phyloP scores from a whole-genome alignment of 2,797 vertebrate species.

The Megaceryle alcyon region DNA sequence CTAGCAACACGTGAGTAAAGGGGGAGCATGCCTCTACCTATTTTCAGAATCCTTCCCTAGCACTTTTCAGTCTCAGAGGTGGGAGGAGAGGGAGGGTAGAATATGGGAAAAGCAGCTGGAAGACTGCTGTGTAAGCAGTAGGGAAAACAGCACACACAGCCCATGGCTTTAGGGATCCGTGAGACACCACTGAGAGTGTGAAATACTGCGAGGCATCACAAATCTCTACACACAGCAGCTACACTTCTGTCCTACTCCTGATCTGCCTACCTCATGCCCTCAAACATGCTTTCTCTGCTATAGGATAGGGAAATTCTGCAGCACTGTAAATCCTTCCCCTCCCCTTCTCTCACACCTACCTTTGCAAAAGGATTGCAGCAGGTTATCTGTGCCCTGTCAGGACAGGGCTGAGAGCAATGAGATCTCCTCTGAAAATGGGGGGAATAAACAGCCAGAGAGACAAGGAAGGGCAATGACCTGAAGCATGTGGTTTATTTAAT shows the following conservation, averaged over 20 bases:
- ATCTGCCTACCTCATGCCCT: not conserved
- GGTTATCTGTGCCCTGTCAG: not conserved
- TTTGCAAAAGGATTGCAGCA: not conserved
- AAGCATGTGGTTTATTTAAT: constrained; percentile 5
- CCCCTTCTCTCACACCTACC: not conserved
- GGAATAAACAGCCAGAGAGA: not conserved
- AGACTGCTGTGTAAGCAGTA: not conserved
- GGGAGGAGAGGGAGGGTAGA: not conserved
- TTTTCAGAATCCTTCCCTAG: not conserved
- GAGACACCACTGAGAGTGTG: not conserved
- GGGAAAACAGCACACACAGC: not conserved
- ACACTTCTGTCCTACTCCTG: not conserved
- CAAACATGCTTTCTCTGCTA: not conserved
- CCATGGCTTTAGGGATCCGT: not conserved
- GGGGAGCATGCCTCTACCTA: not conserved
- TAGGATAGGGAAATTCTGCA: not conserved
- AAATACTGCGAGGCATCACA: not conserved
- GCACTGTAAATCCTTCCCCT: not conserved
- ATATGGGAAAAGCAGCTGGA: not conserved
- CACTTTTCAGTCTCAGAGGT: not conserved
- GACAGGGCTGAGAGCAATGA: not conserved
- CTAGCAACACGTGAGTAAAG: accelerated
- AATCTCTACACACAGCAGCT: not conserved
- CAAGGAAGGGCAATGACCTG: not conserved
- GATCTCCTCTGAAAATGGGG: not conserved